These are phyloP conservation scores for Trachelipus rathkii DNA, from an alignment of 1,140 invertebrate species.

Conservation along the genomic window DNA sequence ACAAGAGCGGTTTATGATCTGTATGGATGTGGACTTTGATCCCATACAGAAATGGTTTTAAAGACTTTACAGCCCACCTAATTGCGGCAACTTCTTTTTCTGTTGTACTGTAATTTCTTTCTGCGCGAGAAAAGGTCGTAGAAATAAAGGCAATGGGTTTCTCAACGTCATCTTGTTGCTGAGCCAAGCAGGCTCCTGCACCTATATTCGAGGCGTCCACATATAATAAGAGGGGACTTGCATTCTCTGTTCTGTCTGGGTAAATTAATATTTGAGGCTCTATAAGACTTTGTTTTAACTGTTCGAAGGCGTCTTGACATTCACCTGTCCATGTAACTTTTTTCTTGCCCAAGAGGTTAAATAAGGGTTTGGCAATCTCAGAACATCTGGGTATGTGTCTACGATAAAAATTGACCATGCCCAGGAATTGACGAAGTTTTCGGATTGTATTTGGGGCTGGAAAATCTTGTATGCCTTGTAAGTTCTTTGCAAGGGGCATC, in stretches of 20 bases:
- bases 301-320: not conserved
- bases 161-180: not conserved
- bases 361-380: slow-evolving; percentile 11
- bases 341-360: not conserved
- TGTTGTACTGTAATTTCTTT: not conserved
- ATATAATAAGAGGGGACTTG: not conserved
- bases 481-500: not conserved
- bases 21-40: not conserved
- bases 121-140: not conserved
- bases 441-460: not conserved
- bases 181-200: not conserved
- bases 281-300: not conserved
- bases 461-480: not conserved
- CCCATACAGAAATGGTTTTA: slow-evolving; percentile 6
- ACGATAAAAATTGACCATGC: not conserved
- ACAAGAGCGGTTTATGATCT: slow-evolving; percentile 3
- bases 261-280: not conserved
- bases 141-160: slow-evolving; percentile 21
- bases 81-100: slow-evolving; percentile 11
- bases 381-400: slow-evolving; percentile 14
- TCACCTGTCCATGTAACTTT: not conserved
- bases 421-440: not conserved
- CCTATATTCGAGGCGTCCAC: slow-evolving; percentile 18
- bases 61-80: slow-evolving; percentile 13
- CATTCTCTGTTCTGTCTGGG: not conserved